Base-by-base conservation (phyloP, 92 coral and sea anemone genomes). In the Palythoa caribaeorum region DNA sequence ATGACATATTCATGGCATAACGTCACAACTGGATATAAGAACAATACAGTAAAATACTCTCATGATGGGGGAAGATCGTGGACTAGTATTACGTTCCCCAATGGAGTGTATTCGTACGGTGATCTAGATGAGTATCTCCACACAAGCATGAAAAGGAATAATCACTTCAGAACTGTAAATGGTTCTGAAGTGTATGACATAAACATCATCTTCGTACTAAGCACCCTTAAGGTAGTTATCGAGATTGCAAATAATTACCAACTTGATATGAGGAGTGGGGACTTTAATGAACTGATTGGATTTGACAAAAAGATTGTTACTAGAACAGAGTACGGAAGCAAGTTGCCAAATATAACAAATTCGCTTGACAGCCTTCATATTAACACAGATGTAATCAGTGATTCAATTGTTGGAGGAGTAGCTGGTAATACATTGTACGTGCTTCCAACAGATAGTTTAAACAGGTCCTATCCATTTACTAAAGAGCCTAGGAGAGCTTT, bases 1-100 rank as follows among this genome's bases (percentile, higher is more conserved):
- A 87, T 87, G 90, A 79, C 90, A 0, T 87, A 78, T 37, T 3
- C 21, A 0, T 87, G 90, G 90, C 47, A 87, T 35, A 87, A 87
- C 37, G 69, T 87, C 0, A 28, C 4, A 0, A 9, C 71, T 0
- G 3, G 53, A 1, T 87, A 87, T 11, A 10, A 53, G 0, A 78
- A 78, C 9, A 19, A 78, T 2, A 20, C 14, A 0, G 21, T 87
- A 10, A 78, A 51, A 50, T 87, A 78, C 0, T 65, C 50, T 13
- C 0, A 17, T 69, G 86, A 79, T 38, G 37, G 39, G 1, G 83
- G 83, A 1, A 7, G 0, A 1, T 66, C 57, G 5, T 87, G 87
- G 90, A 17, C 3, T 13, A 69, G 38, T n/a, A 72, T 79, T 20
- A 59, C 36, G 1, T 79, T 79, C 69, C 69, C 71, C 3, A 54